Percentiles rank a stretch among this genome's conserved stretches.
Evolutionary conservation across 2,797 vertebrate species (phyloP).

Genomic region (Muscicapa comitata): DNA sequence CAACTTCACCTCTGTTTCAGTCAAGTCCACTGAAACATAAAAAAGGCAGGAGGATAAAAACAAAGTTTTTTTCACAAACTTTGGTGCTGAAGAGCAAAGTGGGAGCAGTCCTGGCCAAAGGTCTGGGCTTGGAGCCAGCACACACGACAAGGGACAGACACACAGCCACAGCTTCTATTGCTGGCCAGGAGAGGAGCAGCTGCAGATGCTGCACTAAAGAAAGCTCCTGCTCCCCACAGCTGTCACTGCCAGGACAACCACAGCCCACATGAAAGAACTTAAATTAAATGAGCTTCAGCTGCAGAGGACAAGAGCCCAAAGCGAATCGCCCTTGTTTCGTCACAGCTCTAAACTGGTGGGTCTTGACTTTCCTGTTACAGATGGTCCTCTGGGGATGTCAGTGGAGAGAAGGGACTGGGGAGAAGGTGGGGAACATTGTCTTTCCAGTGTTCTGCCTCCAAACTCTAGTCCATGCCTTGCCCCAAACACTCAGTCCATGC

Average conservation of each 20-base stretch:
- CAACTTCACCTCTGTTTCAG: not conserved
- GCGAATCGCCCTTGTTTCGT: not conserved
- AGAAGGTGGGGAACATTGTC: not conserved
- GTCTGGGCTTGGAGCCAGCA: not conserved
- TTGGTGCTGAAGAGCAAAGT: not conserved
- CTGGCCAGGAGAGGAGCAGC: not conserved
- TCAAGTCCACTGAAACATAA: not conserved
- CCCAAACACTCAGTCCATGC: not conserved
- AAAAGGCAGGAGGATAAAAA: not conserved
- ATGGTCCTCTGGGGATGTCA: not conserved
- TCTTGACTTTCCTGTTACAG: not conserved
- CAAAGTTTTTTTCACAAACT: not conserved
- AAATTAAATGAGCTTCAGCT: constrained; percentile 6
- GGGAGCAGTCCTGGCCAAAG: not conserved
- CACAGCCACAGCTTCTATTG: not conserved
- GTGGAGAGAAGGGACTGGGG: not conserved
- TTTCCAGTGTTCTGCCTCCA: not conserved
- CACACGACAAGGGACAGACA: fast-evolving
- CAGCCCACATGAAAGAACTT: constrained; percentile 21
- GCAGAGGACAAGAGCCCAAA: not conserved
- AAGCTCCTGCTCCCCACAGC: not conserved
- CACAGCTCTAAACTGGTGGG: not conserved
- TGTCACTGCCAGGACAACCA: constrained; percentile 5
- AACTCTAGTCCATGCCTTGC: not conserved
- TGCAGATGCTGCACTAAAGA: constrained; percentile 32